Evolutionary conservation across 2,888 invertebrate genomes (phyloP).

Genomic region (Hyposoter didymator): DNA sequence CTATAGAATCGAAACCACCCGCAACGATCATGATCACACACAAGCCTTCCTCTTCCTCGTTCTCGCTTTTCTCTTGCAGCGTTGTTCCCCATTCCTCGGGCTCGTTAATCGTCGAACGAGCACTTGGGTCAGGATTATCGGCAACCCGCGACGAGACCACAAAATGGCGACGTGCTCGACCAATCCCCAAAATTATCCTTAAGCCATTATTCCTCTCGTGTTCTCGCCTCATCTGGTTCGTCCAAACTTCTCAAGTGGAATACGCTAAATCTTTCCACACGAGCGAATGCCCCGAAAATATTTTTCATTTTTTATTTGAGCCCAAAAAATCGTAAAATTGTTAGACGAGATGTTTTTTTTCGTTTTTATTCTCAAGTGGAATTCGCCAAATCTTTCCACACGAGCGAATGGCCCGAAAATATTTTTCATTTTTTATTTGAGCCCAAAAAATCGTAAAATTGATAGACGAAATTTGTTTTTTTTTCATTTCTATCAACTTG

Average conservation of each 20-base stretch:
- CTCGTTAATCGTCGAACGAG: conserved; percentile 14
- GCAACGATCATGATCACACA: neutral
- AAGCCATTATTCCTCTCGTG: neutral
- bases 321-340: neutral
- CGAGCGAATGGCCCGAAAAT: neutral
- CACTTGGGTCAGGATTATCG: conserved; percentile 44
- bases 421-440: no score
- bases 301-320: no score
- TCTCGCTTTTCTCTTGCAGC: neutral
- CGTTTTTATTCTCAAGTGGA: neutral
- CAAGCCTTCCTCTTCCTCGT: neutral
- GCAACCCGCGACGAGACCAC: conserved; percentile 11
- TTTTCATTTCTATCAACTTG: neutral
- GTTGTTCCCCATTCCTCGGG: conserved; percentile 14
- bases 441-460: neutral
- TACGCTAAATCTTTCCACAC: neutral
- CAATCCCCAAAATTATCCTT: conserved; percentile 9
- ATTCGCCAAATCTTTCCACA: neutral
- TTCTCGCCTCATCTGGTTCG: neutral
- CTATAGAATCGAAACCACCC: neutral
- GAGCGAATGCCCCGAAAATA: neutral
- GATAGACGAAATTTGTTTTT: neutral
- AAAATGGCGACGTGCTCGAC: conserved; percentile 17
- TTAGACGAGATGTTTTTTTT: neutral
- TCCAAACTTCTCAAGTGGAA: neutral